phyloP scores from a whole-genome alignment of 2,888 invertebrate genomes.

The Chrysolina haemoptera region DNA sequence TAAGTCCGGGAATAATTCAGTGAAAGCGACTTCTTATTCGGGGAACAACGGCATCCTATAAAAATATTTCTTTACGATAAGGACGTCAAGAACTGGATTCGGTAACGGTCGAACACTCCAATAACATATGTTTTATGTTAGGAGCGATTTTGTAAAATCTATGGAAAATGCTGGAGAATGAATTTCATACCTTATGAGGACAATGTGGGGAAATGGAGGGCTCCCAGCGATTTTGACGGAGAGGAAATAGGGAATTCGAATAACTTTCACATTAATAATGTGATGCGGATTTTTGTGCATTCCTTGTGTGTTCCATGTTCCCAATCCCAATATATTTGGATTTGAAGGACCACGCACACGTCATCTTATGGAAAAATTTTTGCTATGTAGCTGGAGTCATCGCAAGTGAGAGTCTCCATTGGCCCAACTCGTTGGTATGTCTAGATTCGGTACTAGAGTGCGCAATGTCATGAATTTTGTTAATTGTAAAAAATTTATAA shows the following conservation, averaged over 20 bases:
- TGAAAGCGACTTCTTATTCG: conserved; percentile 15
- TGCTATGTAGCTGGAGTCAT: too few relatives aligned
- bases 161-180: conserved; percentile 18
- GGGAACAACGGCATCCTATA: conserved; percentile 15
- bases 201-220: conserved; percentile 1
- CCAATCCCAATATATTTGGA: too few relatives aligned
- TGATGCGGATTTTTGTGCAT: neutral
- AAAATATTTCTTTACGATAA: conserved; percentile 24
- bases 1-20: conserved; percentile 14
- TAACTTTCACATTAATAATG: neutral
- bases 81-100: conserved; percentile 21
- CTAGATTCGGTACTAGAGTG: too few relatives aligned
- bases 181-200: conserved; percentile 20
- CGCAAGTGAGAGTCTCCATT: too few relatives aligned
- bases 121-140: conserved; percentile 18
- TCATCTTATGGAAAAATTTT: too few relatives aligned
- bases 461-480: too few relatives aligned
- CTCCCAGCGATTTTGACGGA: neutral
- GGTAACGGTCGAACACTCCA: conserved; percentile 19
- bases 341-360: too few relatives aligned
- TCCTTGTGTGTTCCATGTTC: neutral
- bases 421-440: too few relatives aligned
- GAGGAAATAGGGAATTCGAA: neutral
- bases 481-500: too few relatives aligned
- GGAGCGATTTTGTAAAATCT: conserved; percentile 15